A percentile compares a stretch with the other conserved stretches of the same genome.
phyloP scores from a whole-genome alignment of 1,140 invertebrate genomes.

The Lamellibrachia luymesi region DNA sequence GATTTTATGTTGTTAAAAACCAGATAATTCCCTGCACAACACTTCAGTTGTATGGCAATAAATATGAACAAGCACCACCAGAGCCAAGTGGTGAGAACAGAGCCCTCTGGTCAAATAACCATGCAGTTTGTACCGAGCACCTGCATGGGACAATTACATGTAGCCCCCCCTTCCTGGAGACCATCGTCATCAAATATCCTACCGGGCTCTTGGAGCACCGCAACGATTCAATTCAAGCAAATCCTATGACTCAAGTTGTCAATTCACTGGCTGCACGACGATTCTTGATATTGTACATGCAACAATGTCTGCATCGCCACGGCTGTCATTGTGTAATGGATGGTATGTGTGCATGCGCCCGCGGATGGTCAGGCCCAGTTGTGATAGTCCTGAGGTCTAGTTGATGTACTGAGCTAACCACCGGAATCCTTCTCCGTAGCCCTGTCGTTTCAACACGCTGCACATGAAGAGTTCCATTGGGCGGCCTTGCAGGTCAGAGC shows the following conservation, averaged over 20 bases:
- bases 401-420: conserved; percentile 70
- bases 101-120: not conserved
- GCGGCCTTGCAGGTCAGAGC: conserved; percentile 84
- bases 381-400: not conserved
- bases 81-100: not conserved
- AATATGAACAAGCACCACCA: not conserved
- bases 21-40: not conserved
- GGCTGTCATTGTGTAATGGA: not conserved
- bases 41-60: not conserved
- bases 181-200: not conserved
- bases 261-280: not conserved
- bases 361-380: not conserved
- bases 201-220: not conserved
- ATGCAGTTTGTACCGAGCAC: not conserved
- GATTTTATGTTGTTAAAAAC: not conserved
- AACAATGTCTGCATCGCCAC: not conserved
- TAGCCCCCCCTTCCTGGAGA: not conserved
- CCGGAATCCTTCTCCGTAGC: conserved; percentile 99
- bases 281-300: not conserved
- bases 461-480: conserved; percentile 99
- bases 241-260: not conserved
- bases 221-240: not conserved
- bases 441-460: conserved; percentile 96
- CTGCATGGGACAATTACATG: not conserved
- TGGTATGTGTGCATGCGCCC: not conserved